Evolutionary conservation across 2,888 invertebrate species (phyloP), one percentile per base, ranked within the genome.

Genomic region (Spodoptera littoralis): DNA sequence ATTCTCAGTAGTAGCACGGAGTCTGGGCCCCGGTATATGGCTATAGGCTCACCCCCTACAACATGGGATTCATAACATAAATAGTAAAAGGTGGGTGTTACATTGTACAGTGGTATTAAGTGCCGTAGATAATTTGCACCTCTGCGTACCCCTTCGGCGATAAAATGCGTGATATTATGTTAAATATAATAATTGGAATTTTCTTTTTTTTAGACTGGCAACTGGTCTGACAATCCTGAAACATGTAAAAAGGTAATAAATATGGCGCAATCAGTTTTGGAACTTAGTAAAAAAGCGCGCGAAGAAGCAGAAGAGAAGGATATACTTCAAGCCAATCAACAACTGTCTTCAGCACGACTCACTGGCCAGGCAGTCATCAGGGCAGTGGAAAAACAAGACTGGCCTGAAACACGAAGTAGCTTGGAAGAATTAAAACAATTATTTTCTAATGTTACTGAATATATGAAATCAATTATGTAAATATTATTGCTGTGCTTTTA

Each of bases 181-280:
- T 18, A 18, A 18, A 18, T 1, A 18, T 18, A 18, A 18, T 18
- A 18, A 18, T 18, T 18, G 18, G 18, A 18, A 2, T 18, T 45
- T 64, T 65, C 43, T 13, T 56, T 65, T 60, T 89, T 90, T 43
- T 83, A 95, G 95, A 90, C 48, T 65, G 92, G 91, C 22, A 90
- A 85, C 67, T 96, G 96, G 96, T 88, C 95, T 2, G 95, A 95
- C 64, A 95, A 95, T 73, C 94, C 95, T 0, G 93, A 94, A 0
- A 93, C 95, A 4, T 96, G 96, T 79, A 89, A 95, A 64, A 95
- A 96, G 83, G 96, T 97, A 0, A 87, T 97, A 12, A 89, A 95
- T 56, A 85, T 97, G 9, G 96, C 96, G 46, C 87, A 90, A 22
- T 92, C 95, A 54, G 88, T 97, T 22, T 95, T 96, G 12, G 95